Evolutionary conservation across 2,113 vertebrate genomes (phyloP), one percentile per base, ranked within the genome.

Genomic region (Coreoperca whiteheadi): DNA sequence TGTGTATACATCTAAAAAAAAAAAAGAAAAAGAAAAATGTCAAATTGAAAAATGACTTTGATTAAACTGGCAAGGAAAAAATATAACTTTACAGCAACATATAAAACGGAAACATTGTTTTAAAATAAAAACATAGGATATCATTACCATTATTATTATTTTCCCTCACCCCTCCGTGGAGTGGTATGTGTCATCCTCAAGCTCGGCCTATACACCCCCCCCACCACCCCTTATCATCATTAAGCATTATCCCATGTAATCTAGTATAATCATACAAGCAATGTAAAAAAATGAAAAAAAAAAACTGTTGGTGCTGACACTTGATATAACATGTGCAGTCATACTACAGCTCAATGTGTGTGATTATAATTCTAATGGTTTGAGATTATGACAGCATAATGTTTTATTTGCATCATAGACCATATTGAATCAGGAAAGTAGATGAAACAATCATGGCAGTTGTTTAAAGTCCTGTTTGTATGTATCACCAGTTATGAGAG

Each of bases 1-100:
- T 90, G 59, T 7, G 94, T 93, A 14, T 99, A 99, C 0, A 95
- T 95, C 98, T 99, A 91, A 77, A 89, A 71, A 23, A 56, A 68
- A 57, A 80, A 28, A 1, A 41, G 37, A 63, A 9, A 39, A 39
- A 0, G 8, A 39, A 39, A 39, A 39, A 12, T 11, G 41, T 4
- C 16, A 30, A 64, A 54, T 39, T 16, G 6, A 25, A 48, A 20
- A 7, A 64, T 41, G 3, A 68, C 2, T 30, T 34, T 9, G 1
- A 54, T 9, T 23, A 61, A 34, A 48, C 18, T 18, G 65, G 1
- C 32, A 43, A 32, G 8, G 2, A 12, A 39, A 75, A 39, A 64
- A 64, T 64, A 64, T 8, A 37, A 61, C 57, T 18, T n/a, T 37
- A 25, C 9, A 39, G 12, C 11, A 41, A 41, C 41, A n/a, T 41